These are phyloP conservation scores for Rhimphoctona megacephalus DNA, from an alignment of 2,888 invertebrate genomes.

Conservation along the genomic window DNA sequence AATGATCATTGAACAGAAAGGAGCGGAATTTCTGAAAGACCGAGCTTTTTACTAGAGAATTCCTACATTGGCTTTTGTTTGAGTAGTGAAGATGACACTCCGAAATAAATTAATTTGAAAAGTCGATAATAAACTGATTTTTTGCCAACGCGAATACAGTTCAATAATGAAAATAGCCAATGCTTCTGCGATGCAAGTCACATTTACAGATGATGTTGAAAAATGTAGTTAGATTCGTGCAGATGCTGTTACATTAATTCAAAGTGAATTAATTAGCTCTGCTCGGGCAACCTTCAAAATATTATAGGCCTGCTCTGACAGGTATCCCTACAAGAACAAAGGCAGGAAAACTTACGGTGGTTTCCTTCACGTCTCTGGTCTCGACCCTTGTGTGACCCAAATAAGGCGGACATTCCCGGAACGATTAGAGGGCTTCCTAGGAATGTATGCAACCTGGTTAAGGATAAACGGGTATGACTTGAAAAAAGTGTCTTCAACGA, in stretches of 20 bases:
- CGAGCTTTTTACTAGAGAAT: too few species aligned
- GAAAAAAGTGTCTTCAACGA: constrained; percentile 20
- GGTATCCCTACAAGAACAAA: constrained; percentile 9
- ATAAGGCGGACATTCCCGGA: constrained; percentile 69
- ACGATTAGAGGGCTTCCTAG: constrained; percentile 62
- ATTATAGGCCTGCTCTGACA: constrained; percentile 20
- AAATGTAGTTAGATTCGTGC: not conserved
- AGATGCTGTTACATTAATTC: not conserved
- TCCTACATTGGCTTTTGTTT: too few species aligned
- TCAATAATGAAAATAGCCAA: not conserved
- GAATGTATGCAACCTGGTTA: constrained; percentile 56
- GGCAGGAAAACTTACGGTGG: constrained; percentile 1
- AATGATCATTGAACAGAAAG: not conserved
- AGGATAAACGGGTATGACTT: constrained; percentile 15
- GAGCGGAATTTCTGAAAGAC: not conserved
- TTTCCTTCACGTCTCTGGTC: constrained; percentile 41
- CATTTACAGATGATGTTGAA: not conserved
- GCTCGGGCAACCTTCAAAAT: constrained; percentile 38
- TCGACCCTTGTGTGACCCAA: constrained; percentile 61
- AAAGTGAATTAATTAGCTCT: not conserved
- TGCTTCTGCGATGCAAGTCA: not conserved
- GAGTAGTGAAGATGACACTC: too few species aligned
- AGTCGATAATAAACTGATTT: not conserved
- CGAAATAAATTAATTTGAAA: not conserved
- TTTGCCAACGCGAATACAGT: not conserved